These are phyloP conservation scores for Drosophila yakuba DNA, from an alignment of 1,140 invertebrate species.

Conservation along the genomic window DNA sequence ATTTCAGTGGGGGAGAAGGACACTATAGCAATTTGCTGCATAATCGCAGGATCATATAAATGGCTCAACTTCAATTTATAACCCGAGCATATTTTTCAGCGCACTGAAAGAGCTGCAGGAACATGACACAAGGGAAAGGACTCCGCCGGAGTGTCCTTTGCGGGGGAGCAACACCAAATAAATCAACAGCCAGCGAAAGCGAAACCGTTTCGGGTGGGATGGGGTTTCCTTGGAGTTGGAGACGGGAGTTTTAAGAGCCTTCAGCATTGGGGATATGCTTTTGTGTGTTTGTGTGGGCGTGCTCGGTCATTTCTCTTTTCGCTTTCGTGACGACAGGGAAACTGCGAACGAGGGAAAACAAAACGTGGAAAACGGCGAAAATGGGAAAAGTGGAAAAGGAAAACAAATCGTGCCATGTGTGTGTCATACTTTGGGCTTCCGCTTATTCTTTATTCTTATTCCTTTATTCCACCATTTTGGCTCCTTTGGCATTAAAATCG, in stretches of 20 bases:
- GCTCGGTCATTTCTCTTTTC: slow-evolving; percentile 35
- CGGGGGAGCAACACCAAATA: slow-evolving; percentile 64
- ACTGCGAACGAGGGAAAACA: slow-evolving; percentile 43
- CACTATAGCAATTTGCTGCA: slow-evolving; percentile 61
- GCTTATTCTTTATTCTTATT: slow-evolving; percentile 20
- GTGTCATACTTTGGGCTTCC: slow-evolving; percentile 55
- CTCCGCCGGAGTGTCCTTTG: slow-evolving; percentile 52
- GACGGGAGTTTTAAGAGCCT: slow-evolving; percentile 38
- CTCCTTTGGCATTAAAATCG: slow-evolving; percentile 59
- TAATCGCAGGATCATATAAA: slow-evolving; percentile 77
- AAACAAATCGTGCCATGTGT: slow-evolving; percentile 55
- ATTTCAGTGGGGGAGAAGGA: neutral
- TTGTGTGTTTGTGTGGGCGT: slow-evolving; percentile 51
- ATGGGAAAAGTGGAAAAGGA: slow-evolving; percentile 17
- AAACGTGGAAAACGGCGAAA: neutral
- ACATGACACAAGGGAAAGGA: slow-evolving; percentile 19
- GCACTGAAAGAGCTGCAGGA: slow-evolving; percentile 4
- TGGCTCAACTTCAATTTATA: slow-evolving; percentile 78
- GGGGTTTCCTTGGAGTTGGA: neutral
- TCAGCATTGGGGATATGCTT: slow-evolving; percentile 53
- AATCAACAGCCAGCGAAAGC: slow-evolving; percentile 75
- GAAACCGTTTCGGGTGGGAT: slow-evolving; percentile 34
- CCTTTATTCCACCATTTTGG: slow-evolving; percentile 25
- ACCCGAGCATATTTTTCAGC: slow-evolving; percentile 62
- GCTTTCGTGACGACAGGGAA: slow-evolving; percentile 51